Conservation (phyloP, 2,113 vertebrate genomes). For the Electrona antarctica region DNA sequence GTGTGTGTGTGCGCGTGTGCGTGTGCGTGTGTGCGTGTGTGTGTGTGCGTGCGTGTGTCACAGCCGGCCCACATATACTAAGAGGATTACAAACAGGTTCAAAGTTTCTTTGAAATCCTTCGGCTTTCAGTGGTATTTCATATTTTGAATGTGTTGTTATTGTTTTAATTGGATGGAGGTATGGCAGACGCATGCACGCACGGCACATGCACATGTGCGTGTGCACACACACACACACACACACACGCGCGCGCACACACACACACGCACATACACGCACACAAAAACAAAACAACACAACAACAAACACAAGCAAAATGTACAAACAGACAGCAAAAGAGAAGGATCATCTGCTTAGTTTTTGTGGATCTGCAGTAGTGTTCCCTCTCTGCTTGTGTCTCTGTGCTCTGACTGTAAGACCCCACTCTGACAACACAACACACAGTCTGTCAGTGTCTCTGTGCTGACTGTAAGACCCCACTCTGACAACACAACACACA, state of each 20-base stretch:
- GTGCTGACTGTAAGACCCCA: not conserved
- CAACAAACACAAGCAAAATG: conserved; percentile 5
- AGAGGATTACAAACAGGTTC: conserved; percentile 82
- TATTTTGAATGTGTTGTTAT: conserved; percentile 72
- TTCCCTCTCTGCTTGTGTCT: not conserved
- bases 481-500: conserved; percentile 35
- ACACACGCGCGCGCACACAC: conserved; percentile 32
- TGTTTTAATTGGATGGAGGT: conserved; percentile 78
- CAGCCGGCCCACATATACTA: conserved; percentile 63
- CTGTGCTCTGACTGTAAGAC: no score
- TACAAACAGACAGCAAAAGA: conserved; percentile 37
- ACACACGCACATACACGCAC: conserved; percentile 24
- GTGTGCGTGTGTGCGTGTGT: conserved; percentile 8
- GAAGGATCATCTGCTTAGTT: conserved; percentile 46
- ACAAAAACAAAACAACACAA: conserved; percentile 3
- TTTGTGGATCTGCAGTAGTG: conserved; percentile 56
- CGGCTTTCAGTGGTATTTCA: conserved; percentile 78
- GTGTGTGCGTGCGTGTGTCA: conserved; percentile 13
- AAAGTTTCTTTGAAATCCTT: conserved; percentile 83
- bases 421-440: not conserved
- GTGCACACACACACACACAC: conserved; percentile 1
- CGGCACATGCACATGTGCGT: conserved; percentile 21
- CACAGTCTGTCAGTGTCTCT: not conserved
- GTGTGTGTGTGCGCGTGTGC: conserved; percentile 8
- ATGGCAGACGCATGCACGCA: conserved; percentile 50